These are phyloP conservation scores for Zygaena filipendulae DNA, from an alignment of 2,888 invertebrate species.

Conservation along the genomic window DNA sequence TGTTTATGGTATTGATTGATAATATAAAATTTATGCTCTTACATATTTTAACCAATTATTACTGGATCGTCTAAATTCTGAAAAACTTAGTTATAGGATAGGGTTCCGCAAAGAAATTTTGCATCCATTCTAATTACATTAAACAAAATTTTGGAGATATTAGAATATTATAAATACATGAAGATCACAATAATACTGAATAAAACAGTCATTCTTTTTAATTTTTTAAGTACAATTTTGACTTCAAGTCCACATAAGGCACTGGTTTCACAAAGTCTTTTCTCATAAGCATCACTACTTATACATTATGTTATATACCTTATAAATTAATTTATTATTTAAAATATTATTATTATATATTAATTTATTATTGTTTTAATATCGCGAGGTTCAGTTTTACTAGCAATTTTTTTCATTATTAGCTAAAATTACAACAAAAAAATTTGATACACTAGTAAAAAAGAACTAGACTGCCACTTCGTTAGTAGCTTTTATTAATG, in stretches of 20 bases:
- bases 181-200: too few relatives aligned
- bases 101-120: too few relatives aligned
- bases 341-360: constrained; percentile 44
- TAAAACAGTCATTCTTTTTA: constrained; percentile 30
- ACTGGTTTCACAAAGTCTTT: constrained; percentile 31
- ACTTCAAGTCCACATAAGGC: constrained; percentile 27
- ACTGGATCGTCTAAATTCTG: too few relatives aligned
- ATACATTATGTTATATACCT: constrained; percentile 43
- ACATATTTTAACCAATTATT: too few relatives aligned
- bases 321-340: constrained; percentile 54
- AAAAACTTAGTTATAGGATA: too few relatives aligned
- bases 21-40: too few relatives aligned
- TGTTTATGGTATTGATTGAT: too few relatives aligned
- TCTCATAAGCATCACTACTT: constrained; percentile 33
- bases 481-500: neutral
- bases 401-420: constrained; percentile 22
- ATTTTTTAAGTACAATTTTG: constrained; percentile 34
- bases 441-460: constrained; percentile 1
- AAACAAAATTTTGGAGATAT: too few relatives aligned
- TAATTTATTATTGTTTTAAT: constrained; percentile 49
- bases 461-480: constrained; percentile 1
- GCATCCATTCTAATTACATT: too few relatives aligned
- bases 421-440: constrained; percentile 1
- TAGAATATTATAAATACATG: too few relatives aligned
- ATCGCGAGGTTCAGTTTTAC: constrained; percentile 39